Conservation (phyloP, 2,888 invertebrate species). For the Caradrina kadenii region DNA sequence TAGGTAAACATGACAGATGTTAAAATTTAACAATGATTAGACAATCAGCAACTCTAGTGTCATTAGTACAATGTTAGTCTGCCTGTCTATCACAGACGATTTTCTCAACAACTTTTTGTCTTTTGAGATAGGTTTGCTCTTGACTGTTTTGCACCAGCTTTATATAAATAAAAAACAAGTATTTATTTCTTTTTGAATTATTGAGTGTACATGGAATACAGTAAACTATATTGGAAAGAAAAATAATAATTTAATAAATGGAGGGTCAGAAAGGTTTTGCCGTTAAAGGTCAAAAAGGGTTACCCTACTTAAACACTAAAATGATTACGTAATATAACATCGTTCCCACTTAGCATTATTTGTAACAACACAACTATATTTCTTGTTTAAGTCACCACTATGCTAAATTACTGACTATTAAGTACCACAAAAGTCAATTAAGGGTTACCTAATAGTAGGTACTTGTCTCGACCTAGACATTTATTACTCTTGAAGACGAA, state of each 20-base stretch:
- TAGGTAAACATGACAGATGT: background rate
- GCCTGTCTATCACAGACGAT: too few species aligned
- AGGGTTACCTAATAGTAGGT: constrained; percentile 41
- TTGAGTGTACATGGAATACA: too few species aligned
- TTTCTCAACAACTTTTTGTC: too few species aligned
- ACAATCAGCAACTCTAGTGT: too few species aligned
- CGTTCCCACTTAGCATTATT: constrained; percentile 20
- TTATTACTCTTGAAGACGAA: constrained; percentile 31
- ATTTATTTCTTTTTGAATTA: too few species aligned
- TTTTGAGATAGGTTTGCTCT: too few species aligned
- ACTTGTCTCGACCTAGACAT: constrained; percentile 28
- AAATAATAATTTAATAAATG: background rate
- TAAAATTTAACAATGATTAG: too few species aligned
- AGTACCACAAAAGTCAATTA: constrained; percentile 51
- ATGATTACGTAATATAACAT: constrained; percentile 19
- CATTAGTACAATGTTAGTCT: too few species aligned
- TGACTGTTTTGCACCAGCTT: too few species aligned
- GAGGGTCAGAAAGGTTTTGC: background rate
- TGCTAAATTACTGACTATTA: constrained; percentile 48
- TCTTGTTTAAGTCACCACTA: constrained; percentile 35
- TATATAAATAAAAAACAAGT: too few species aligned
- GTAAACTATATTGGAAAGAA: too few species aligned
- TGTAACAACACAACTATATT: constrained; percentile 18
- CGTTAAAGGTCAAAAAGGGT: background rate
- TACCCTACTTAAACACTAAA: background rate